Evolutionary conservation across 2,113 vertebrate genomes (phyloP).

Genomic region (Coregonus clupeaformis): DNA sequence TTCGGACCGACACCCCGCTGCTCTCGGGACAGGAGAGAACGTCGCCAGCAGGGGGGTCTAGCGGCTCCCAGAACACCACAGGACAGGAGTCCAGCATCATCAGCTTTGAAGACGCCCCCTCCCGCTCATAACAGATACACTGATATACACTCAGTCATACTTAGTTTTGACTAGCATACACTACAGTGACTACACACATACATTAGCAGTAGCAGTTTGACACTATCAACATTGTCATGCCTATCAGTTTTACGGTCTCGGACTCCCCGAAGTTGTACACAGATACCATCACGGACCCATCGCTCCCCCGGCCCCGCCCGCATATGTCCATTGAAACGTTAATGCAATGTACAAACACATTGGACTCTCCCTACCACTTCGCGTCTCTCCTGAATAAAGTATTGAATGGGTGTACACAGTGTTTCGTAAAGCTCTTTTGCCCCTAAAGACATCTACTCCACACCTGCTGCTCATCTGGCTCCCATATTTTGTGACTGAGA

Average conservation of each 20-base stretch:
- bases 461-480: neutral
- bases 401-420: constrained; percentile 23
- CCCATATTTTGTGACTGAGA: neutral
- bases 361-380: neutral
- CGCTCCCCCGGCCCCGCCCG: constrained; percentile 6
- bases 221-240: neutral
- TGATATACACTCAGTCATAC: neutral
- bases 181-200: neutral
- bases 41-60: constrained; percentile 42
- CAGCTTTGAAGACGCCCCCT: constrained; percentile 88
- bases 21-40: constrained; percentile 62
- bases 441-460: neutral
- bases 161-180: constrained; percentile 23
- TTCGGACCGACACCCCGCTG: constrained; percentile 73
- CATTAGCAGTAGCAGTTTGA: neutral
- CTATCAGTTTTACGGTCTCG: neutral
- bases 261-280: constrained; percentile 11
- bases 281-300: constrained; percentile 4
- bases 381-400: constrained; percentile 26
- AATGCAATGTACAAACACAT: constrained; percentile 27
- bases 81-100: constrained; percentile 87
- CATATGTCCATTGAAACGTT: constrained; percentile 10
- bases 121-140: constrained; percentile 77
- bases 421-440: neutral
- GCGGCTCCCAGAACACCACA: constrained; percentile 49